Percentiles rank a stretch among this genome's conserved stretches.
Conservation (phyloP, 2,888 invertebrate species). For the Sarcophaga carnaria region DNA sequence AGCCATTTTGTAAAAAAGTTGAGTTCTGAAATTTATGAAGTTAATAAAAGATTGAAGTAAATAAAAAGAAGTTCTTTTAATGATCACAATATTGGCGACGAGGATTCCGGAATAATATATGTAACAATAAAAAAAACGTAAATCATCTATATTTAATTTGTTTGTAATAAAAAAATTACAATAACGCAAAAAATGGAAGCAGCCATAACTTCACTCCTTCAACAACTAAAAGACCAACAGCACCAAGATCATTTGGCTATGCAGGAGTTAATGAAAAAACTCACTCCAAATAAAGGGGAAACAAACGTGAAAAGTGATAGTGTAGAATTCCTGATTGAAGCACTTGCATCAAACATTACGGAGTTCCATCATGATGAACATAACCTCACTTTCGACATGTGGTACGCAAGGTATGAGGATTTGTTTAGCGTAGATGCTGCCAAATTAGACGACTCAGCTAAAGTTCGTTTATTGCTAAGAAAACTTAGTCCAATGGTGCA, state of each 20-base stretch:
- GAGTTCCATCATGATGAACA: conserved; percentile 61
- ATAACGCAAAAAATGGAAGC: too few relatives aligned
- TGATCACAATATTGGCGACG: too few relatives aligned
- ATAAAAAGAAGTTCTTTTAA: too few relatives aligned
- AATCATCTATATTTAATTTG: too few relatives aligned
- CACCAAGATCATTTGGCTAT: conserved; percentile 41
- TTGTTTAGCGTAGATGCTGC: conserved; percentile 61
- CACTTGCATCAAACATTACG: conserved; percentile 56
- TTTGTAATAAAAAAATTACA: too few relatives aligned
- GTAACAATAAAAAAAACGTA: too few relatives aligned
- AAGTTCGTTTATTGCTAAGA: conserved; percentile 62
- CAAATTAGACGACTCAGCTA: conserved; percentile 63
- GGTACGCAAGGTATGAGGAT: conserved; percentile 63
- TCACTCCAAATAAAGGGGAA: not conserved
- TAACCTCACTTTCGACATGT: conserved; percentile 5
- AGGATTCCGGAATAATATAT: too few relatives aligned
- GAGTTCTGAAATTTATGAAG: too few relatives aligned
- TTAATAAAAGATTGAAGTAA: too few relatives aligned
- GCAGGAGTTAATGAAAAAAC: conserved; percentile 24
- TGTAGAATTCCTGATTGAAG: conserved; percentile 55
- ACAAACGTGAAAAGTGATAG: not conserved
- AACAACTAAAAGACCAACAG: not conserved
- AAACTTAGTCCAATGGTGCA: conserved; percentile 62
- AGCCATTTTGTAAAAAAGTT: too few relatives aligned
- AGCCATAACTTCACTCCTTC: too few relatives aligned